A percentile compares a stretch with the other conserved stretches of the same genome.
These are phyloP conservation scores for Orgyia antiqua DNA, from an alignment of 2,888 invertebrate genomes.

Conservation along the genomic window DNA sequence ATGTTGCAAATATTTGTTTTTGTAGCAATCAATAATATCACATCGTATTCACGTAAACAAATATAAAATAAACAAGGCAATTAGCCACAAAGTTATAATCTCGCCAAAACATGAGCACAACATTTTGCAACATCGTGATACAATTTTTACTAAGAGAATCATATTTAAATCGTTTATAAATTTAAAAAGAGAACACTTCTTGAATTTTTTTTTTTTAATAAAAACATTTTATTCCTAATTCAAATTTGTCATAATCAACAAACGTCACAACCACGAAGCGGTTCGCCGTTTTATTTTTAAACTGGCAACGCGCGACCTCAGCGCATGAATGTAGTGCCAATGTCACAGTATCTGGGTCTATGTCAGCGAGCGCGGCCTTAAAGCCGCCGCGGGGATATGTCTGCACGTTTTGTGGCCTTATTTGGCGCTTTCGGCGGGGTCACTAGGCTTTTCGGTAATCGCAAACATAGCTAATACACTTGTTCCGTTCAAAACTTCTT, in stretches of 20 bases:
- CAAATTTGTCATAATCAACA: conserved; percentile 23
- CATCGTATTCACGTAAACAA: too few species aligned
- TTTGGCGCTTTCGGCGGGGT: conserved; percentile 41
- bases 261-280: conserved; percentile 35
- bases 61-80: too few species aligned
- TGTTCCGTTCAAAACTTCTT: conserved; percentile 9
- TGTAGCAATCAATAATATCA: too few species aligned
- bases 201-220: neutral
- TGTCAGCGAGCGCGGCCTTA: conserved; percentile 67
- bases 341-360: conserved; percentile 74
- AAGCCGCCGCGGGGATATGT: conserved; percentile 30
- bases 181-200: too few species aligned
- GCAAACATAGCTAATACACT: conserved; percentile 14
- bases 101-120: too few species aligned
- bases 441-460: conserved; percentile 31
- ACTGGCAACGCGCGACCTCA: conserved; percentile 66
- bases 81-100: too few species aligned
- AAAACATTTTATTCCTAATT: conserved; percentile 1
- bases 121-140: too few species aligned
- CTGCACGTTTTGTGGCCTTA: conserved; percentile 44
- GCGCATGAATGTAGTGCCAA: conserved; percentile 76
- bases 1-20: too few species aligned
- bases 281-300: conserved; percentile 63
- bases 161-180: too few species aligned
- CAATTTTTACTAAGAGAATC: too few species aligned